Evolutionary conservation across 1,140 invertebrate genomes (phyloP), one percentile per base, ranked within the genome.

Genomic region (Scaptomyza graminum): DNA sequence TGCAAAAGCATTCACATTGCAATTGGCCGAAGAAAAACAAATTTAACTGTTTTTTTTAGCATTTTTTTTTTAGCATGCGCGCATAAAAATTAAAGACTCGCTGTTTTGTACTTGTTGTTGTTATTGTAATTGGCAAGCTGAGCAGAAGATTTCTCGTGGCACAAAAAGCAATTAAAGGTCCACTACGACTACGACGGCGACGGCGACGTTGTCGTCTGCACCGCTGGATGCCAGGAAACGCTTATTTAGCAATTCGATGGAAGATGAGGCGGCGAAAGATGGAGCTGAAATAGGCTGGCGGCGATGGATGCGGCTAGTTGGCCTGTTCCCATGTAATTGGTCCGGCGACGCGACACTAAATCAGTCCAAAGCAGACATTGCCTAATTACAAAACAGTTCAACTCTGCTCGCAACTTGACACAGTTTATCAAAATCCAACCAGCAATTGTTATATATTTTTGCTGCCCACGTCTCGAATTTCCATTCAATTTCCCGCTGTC

Each of bases 221-320:
- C 90, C 76, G 82, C 83, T 91, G 85, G 90, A 88, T 76, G 90
- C 85, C 90, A 91, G 90, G 90, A 91, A 91, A 91, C 79, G 83
- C 85, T 90, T 85, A 91, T 91, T 90, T 90, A 90, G 79, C 72
- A 73, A 71, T 74, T 74, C 51, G 67, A 67, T 67, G 83, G 54
- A 76, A 72, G 56, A 44, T 28, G 22, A 37, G 56, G 41, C 41
- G 18, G 28, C 51, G 66, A 13, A 34, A 28, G 28, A 7, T 28
- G 64, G 12, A 22, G 13, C 18, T 22, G 18, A 22, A 22, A 22
- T 31, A 0, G 28, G 28, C 28, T 7, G 28, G 7, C 28, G 28
- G 28, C 28, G 28, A 11, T 8, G 25, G 34, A 15, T 59, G 50
- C 34, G 65, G 57, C 25, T 34, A 8, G 46, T 47, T 65, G 46